Evolutionary conservation across 92 coral and sea anemone genomes (phyloP).

Genomic region (Zoanthus gigantus): DNA sequence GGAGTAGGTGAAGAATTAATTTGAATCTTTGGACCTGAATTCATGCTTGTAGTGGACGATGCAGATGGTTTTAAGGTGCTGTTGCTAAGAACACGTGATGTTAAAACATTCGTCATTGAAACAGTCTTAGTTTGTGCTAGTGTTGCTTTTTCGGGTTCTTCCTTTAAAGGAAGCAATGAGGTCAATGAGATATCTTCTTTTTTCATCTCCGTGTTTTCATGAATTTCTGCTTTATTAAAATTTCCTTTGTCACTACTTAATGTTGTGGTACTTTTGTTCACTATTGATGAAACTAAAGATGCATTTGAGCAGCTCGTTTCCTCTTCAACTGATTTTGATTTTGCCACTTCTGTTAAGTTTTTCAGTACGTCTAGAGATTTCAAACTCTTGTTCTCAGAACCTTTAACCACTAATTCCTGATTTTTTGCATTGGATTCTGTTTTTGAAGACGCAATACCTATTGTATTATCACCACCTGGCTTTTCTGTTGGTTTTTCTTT

Average conservation of each 20-base stretch:
- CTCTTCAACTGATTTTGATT: neutral
- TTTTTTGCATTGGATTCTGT: neutral
- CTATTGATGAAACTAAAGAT: conserved; percentile 8
- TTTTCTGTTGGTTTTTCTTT: neutral
- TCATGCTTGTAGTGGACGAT: neutral
- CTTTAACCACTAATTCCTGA: conserved; percentile 8
- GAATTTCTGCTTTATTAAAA: neutral
- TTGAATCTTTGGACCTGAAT: conserved; percentile 7
- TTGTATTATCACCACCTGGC: neutral
- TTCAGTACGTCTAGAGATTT: neutral
- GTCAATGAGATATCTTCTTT: conserved; percentile 1
- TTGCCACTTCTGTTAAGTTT: conserved; percentile 1
- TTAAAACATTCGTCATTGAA: neutral
- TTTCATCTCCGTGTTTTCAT: conserved; percentile 15
- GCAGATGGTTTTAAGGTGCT: conserved; percentile 5
- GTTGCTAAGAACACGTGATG: neutral
- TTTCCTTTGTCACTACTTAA: neutral
- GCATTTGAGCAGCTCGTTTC: conserved; percentile 15
- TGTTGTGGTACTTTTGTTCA: neutral
- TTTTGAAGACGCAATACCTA: neutral
- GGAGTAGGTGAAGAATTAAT: neutral
- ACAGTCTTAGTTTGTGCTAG: conserved; percentile 3
- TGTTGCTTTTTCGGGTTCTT: neutral
- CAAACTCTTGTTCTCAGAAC: neutral
- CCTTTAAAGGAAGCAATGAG: neutral